phyloP scores from a whole-genome alignment of 2,888 invertebrate genomes.

The Itoplectis maculator region DNA sequence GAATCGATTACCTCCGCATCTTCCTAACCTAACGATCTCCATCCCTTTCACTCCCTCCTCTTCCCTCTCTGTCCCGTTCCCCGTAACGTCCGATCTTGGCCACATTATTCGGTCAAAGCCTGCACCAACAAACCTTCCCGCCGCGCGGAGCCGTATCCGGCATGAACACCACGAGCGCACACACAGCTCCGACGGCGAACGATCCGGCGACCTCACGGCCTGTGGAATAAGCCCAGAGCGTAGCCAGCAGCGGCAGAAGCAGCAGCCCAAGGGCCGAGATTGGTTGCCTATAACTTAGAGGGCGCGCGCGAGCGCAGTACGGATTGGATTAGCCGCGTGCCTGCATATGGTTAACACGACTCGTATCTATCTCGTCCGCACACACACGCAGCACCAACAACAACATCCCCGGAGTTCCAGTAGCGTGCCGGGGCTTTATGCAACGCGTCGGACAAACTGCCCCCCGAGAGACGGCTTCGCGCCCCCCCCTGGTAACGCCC shows the following conservation, averaged over 20 bases:
- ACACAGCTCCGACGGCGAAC: slow-evolving; percentile 2
- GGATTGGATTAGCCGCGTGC: slow-evolving; percentile 77
- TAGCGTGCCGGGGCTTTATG: slow-evolving; percentile 38
- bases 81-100: slow-evolving; percentile 1
- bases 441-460: slow-evolving; percentile 38
- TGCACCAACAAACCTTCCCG: neutral
- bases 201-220: slow-evolving; percentile 17
- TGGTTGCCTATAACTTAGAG: slow-evolving; percentile 76
- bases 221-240: slow-evolving; percentile 46
- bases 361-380: slow-evolving; percentile 64
- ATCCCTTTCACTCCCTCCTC: neutral
- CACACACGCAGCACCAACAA: slow-evolving; percentile 9
- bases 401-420: slow-evolving; percentile 31
- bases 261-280: slow-evolving; percentile 64
- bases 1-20: neutral
- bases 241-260: neutral
- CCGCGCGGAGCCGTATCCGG: neutral
- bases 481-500: slow-evolving; percentile 21
- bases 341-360: slow-evolving; percentile 69
- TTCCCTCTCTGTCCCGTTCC: too few species aligned
- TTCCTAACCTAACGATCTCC: neutral
- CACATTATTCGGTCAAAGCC: slow-evolving; percentile 11
- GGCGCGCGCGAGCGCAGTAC: slow-evolving; percentile 68
- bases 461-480: slow-evolving; percentile 26
- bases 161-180: slow-evolving; percentile 3